These are phyloP conservation scores for Hermetia illucens DNA, from an alignment of 1,140 invertebrate species.

Conservation along the genomic window DNA sequence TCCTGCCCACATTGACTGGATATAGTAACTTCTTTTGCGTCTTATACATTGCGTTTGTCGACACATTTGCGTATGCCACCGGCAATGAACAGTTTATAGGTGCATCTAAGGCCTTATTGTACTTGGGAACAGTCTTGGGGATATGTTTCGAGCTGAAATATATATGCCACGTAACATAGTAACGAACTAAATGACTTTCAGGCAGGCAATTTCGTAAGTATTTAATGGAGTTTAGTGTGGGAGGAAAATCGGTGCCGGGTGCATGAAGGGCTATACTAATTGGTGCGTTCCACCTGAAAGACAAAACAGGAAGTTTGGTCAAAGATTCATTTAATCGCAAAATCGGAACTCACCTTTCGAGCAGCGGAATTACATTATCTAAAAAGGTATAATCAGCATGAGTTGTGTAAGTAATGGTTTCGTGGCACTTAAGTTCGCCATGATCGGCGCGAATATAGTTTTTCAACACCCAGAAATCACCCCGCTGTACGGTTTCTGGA, in stretches of 20 bases:
- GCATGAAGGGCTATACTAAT: conserved; percentile 63
- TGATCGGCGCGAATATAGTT: conserved; percentile 62
- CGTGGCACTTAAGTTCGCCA: conserved; percentile 51
- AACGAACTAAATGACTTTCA: conserved; percentile 46
- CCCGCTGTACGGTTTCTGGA: conserved; percentile 55
- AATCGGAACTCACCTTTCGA: conserved; percentile 46
- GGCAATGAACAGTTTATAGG: conserved; percentile 52
- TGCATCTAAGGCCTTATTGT: conserved; percentile 41
- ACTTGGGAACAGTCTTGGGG: conserved; percentile 53
- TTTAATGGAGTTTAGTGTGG: conserved; percentile 49
- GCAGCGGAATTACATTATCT: conserved; percentile 71
- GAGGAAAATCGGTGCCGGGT: conserved; percentile 51
- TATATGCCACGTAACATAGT: conserved; percentile 71
- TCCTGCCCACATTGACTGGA: conserved; percentile 76
- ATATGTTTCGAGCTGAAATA: conserved; percentile 77
- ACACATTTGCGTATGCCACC: conserved; percentile 52
- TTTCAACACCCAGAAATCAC: conserved; percentile 80
- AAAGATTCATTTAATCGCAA: too few species aligned
- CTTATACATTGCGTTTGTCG: conserved; percentile 55
- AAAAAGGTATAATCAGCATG: conserved; percentile 84
- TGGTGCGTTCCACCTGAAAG: conserved; percentile 45
- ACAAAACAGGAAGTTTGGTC: not conserved
- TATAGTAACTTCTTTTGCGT: conserved; percentile 65
- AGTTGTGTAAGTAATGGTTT: conserved; percentile 81
- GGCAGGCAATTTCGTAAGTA: conserved; percentile 50